phyloP scores from a whole-genome alignment of 2,113 vertebrate species.

The Haliaeetus leucogaster region DNA sequence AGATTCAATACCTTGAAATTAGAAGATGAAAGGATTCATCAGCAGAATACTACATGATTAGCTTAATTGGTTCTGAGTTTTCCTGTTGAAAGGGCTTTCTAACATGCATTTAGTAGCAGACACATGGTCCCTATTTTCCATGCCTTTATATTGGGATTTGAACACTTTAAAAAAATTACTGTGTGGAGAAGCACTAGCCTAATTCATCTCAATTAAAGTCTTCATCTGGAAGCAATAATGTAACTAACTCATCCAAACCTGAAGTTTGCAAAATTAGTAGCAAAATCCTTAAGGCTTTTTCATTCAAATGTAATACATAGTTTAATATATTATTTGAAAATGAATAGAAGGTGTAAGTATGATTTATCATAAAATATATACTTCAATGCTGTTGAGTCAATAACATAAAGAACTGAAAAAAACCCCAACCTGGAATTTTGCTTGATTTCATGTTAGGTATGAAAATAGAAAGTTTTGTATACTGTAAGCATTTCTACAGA shows the following conservation, averaged over 20 bases:
- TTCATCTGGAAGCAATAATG: constrained; percentile 24
- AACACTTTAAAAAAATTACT: background rate
- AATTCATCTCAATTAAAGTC: constrained; percentile 14
- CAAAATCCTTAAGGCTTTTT: background rate
- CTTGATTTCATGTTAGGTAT: background rate
- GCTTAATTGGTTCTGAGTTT: background rate
- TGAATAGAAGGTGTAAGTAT: background rate
- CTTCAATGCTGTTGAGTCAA: background rate
- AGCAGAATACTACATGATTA: background rate
- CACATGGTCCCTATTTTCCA: background rate
- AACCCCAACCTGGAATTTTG: background rate
- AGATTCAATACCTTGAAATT: constrained; percentile 3
- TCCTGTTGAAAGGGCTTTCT: background rate
- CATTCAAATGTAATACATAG: background rate
- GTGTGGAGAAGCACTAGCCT: background rate
- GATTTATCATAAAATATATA: background rate
- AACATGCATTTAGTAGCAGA: background rate
- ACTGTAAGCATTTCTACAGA: background rate
- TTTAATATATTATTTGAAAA: background rate
- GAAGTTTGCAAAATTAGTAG: background rate
- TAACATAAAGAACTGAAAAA: background rate
- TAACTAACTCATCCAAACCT: background rate
- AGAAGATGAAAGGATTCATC: background rate
- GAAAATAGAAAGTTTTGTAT: background rate
- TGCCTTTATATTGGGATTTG: background rate